Base-by-base conservation (phyloP, 2,113 vertebrate genomes). In the Nettapus auritus region DNA sequence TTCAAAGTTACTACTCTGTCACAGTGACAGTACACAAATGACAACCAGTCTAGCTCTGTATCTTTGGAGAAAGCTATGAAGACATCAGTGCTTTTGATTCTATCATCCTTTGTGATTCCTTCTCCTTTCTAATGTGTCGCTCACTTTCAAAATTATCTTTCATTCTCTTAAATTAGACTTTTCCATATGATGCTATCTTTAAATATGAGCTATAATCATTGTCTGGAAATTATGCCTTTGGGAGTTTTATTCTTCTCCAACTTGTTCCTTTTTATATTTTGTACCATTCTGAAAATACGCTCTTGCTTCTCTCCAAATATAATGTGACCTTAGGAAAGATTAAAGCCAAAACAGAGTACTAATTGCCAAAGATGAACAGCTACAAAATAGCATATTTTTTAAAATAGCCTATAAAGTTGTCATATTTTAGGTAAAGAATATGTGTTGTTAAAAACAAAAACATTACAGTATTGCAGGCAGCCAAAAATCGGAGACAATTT, bases 81-180 rank as follows among this genome's bases (percentile, higher is more conserved):
- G 60, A 77, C 33, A 89, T 86, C n/a, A 67, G 48, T 76, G 42
- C 77, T 66, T 94, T 34, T 56, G 38, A 89, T 79, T 81, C 13
- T 86, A 68, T 83, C 74, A 90, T 22, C 63, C 12, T 78, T 81
- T 84, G 26, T 50, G 64, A 82, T 82, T 88, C 31, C 29, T 73
- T 34, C n/a, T 86, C 9, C 31, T 89, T 21, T 55, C 59, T 94
- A 94, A 79, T 66, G 56, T 69, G 59, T 31, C 93, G 55, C 81
- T 95, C 78, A 38, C 84, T 81, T 93, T 94, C 78, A 84, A 66
- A 94, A 52, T 44, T 76, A 22, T 74, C 52, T 59, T 88, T 82
- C 19, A 33, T 68, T 87, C 44, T 6, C 13, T 71, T 64, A 81
- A 89, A 75, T 89, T 82, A 82, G 74, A 52, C 62, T 92, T 87